Conservation (phyloP, 1,140 invertebrate species). For the Andricus grossulariae region DNA sequence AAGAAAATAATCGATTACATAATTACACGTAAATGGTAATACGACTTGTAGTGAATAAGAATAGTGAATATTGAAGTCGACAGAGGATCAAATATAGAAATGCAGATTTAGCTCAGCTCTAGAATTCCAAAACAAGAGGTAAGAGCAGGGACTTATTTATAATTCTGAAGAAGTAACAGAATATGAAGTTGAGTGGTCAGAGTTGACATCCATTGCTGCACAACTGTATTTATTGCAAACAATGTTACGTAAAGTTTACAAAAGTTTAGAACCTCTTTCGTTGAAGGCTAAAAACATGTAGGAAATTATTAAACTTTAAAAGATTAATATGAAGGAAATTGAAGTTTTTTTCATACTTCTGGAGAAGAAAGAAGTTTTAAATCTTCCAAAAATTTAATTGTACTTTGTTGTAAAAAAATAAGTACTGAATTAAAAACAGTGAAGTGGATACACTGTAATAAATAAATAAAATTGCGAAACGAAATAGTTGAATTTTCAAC, state of each 20-base stretch:
- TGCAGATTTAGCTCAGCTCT: conserved; percentile 62
- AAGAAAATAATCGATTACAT: neutral
- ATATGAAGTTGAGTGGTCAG: conserved; percentile 25
- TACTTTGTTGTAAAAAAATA: conserved; percentile 40
- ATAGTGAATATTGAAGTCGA: neutral
- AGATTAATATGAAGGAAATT: conserved; percentile 23
- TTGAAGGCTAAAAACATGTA: neutral
- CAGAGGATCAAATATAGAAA: conserved; percentile 50
- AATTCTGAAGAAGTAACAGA: conserved; percentile 40
- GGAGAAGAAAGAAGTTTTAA: too few relatives aligned
- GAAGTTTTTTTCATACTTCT: too few relatives aligned
- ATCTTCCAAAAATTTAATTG: too few relatives aligned
- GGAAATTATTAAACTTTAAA: neutral
- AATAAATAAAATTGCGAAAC: too few relatives aligned
- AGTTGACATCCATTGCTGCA: conserved; percentile 7
- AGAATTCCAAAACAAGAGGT: conserved; percentile 69
- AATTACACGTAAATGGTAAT: conserved; percentile 1
- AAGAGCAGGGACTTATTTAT: conserved; percentile 66
- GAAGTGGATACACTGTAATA: too few relatives aligned
- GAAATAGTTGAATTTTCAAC: too few relatives aligned
- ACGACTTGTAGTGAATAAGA: neutral
- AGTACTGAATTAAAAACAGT: conserved; percentile 1
- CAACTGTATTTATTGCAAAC: conserved; percentile 38
- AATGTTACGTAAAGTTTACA: conserved; percentile 5
- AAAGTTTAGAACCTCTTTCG: conserved; percentile 18